These are phyloP conservation scores for Nasua narica DNA, from an alignment of 2,797 vertebrate species.

Conservation along the genomic window DNA sequence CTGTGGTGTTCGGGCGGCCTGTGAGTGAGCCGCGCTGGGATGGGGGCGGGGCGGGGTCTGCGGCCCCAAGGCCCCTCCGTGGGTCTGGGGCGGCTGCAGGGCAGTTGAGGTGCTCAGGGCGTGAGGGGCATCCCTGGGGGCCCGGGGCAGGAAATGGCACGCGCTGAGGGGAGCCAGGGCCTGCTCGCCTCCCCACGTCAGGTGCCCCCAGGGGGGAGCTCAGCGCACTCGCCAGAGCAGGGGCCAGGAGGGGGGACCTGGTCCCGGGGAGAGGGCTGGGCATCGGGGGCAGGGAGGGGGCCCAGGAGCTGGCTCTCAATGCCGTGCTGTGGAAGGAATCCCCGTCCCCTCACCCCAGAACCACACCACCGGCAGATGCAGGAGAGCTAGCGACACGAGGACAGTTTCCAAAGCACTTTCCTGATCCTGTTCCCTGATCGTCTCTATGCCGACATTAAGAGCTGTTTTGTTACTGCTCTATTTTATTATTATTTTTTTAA, in stretches of 20 bases:
- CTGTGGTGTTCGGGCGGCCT: conserved; percentile 92
- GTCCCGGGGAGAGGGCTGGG: background rate
- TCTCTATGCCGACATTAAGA: background rate
- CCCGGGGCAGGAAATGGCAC: background rate
- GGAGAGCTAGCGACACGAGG: background rate
- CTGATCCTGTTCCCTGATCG: background rate
- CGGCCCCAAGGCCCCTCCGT: rapidly evolving
- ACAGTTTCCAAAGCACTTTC: background rate
- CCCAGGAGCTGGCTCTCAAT: background rate
- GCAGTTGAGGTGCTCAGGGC: background rate
- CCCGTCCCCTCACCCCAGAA: background rate
- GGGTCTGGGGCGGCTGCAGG: background rate
- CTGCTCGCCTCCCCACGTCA: background rate
- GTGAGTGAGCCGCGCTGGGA: conserved; percentile 81
- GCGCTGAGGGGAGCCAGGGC: background rate
- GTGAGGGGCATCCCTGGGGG: background rate
- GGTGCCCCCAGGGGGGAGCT: background rate
- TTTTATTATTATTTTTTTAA: background rate
- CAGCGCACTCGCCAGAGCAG: background rate
- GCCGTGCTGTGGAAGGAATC: background rate
- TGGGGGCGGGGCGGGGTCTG: background rate
- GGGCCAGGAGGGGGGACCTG: background rate
- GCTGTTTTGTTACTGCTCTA: background rate
- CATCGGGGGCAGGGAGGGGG: background rate
- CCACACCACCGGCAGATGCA: background rate